Base-by-base conservation (phyloP, 1,140 invertebrate genomes). In the silkworm (Bombyx mori) region DNA sequence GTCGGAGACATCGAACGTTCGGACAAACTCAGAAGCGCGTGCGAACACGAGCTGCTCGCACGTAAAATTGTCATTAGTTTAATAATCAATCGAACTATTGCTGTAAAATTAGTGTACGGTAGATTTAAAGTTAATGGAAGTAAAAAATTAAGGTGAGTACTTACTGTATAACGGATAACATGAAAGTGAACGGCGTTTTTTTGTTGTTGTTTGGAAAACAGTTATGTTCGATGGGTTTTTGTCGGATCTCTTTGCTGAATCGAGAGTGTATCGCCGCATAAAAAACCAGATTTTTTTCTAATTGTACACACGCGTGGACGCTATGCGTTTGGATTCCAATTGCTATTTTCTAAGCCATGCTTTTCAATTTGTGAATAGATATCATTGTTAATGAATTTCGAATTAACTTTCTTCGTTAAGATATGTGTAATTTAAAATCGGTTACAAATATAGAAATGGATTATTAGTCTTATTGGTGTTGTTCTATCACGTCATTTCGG, bases 151-250 rank as follows among this genome's bases (percentile, higher is more conserved):
- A 66, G 68, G 75, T 78, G 57, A 78, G 75, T 76, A 53, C 47
- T 18, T 64, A 45, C 63, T 35, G 54, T 61, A 45, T 75, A 68
- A 69, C 66, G 58, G 73, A 71, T 52, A 9, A 43, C 59, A 57
- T 64, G 71, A 75, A 77, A 75, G 75, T 70, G 58, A 71, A 60
- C 54, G 57, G 62, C 57, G n/a, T 44, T 26, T 62, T 61, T 67
- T 68, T 57, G 12, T 35, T 35, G 26, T 35, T 35, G 26, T 35
- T 63, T 59, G 56, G 46, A 63, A 64, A 65, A 71, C 67, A 62
- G 63, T 67, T 66, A 62, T 57, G 49, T 54, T 61, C 54, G 52
- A 52, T 56, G 55, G 49, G 55, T 58, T 61, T 52, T 35, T 42
- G 8, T 51, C 7, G 26, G 26, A 35, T 35, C 26, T 35, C 26